These are phyloP conservation scores for Phallusia fumigata DNA, from an alignment of 23 tunicate species.

Conservation along the genomic window DNA sequence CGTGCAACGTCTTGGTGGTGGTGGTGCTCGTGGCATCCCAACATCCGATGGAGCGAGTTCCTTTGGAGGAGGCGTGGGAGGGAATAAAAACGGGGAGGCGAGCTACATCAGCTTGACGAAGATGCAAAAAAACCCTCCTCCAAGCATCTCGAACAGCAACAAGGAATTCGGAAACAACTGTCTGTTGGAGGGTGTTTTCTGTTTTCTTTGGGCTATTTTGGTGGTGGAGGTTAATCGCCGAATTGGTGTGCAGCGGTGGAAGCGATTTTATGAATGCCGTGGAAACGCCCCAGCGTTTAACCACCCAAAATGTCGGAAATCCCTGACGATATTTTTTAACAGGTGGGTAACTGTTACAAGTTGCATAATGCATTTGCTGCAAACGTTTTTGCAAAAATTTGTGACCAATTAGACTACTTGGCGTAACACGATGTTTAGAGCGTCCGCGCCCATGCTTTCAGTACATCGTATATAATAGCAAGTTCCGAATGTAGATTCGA, in stretches of 20 bases:
- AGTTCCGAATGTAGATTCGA: no score
- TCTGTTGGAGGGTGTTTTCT: conserved; percentile 71
- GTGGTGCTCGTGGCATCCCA: conserved; percentile 39
- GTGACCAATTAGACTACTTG: no score
- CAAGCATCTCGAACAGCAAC: conserved; percentile 30
- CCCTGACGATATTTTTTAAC: conserved; percentile 58
- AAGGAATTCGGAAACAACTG: conserved; percentile 18
- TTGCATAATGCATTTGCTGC: no score
- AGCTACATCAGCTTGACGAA: conserved; percentile 6
- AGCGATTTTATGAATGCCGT: conserved; percentile 76
- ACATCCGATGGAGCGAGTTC: conserved; percentile 16
- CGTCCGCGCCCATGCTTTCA: no score
- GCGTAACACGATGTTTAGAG: no score
- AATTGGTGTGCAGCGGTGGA: conserved; percentile 88
- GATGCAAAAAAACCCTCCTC: conserved; percentile 24
- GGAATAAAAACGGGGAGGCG: conserved; percentile 35
- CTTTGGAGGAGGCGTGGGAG: conserved; percentile 87
- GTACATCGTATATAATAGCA: no score
- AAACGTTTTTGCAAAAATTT: no score
- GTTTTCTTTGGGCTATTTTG: conserved; percentile 57
- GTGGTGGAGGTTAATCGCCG: conserved; percentile 78
- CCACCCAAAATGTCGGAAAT: conserved; percentile 37
- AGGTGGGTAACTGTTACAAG: conserved; percentile 51
- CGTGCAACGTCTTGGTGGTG: conserved; percentile 30
- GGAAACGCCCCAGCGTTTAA: conserved; percentile 16